These are phyloP conservation scores for Matsumurasca onukii DNA, from an alignment of 1,140 invertebrate species.

Conservation along the genomic window DNA sequence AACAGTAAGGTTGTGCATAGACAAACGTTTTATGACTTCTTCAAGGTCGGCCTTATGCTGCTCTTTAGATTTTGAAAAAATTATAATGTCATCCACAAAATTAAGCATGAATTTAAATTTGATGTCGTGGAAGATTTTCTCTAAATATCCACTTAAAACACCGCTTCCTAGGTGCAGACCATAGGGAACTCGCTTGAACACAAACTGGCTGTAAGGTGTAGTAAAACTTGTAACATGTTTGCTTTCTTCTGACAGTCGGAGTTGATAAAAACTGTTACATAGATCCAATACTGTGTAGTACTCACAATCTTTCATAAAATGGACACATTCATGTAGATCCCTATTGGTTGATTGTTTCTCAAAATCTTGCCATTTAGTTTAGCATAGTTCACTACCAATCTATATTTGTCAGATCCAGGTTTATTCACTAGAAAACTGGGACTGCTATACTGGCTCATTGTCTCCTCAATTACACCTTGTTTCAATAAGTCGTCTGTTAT, in stretches of 20 bases:
- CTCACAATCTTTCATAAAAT: neutral
- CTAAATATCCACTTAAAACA: neutral
- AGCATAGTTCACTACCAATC: neutral
- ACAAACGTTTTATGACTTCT: neutral
- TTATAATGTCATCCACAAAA: neutral
- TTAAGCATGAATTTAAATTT: neutral
- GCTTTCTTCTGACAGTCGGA: neutral
- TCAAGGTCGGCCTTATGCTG: neutral
- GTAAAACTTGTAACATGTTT: conserved; percentile 2
- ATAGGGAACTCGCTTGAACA: neutral
- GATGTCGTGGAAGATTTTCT: neutral
- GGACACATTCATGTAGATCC: neutral
- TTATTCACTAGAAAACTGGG: neutral
- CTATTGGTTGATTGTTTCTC: neutral
- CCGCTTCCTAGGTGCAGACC: neutral
- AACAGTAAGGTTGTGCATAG: neutral
- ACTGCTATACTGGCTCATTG: neutral
- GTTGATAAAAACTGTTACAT: conserved; percentile 4
- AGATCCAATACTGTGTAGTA: neutral
- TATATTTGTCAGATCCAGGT: neutral
- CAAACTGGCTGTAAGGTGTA: neutral
- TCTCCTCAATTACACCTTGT: neutral
- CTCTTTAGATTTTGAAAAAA: neutral
- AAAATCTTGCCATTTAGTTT: neutral
- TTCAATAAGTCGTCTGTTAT: neutral